Evolutionary conservation across 1,140 invertebrate species (phyloP), one percentile per base, ranked within the genome.

Genomic region (Drosophila chauvacae): DNA sequence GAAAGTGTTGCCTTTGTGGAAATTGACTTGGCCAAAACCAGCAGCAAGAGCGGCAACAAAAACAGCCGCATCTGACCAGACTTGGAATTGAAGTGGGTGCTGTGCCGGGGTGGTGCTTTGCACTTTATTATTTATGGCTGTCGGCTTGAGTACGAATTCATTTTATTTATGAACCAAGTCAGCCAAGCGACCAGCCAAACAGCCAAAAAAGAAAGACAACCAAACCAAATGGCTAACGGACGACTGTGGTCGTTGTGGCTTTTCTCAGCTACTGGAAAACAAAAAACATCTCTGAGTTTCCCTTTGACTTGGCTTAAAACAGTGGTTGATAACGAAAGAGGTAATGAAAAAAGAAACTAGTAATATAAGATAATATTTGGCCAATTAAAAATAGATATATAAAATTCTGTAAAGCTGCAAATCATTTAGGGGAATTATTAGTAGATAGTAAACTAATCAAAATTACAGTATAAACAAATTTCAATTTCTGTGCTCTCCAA

Each of bases 91-190:
- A 58, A 60, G 69, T 71, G 69, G 69, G 66, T 71, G 53, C 7
- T 45, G 28, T 20, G 13, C 30, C 20, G 62, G 41, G 65, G 50
- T 23, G 53, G 44, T 48, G 82, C 75, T 78, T 50, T 86, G 83
- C 84, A 83, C 80, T 87, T 87, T 87, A 87, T 87, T 87, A 87
- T 87, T 87, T 88, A 87, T 87, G 76, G 80, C 83, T 88, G 84
- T 83, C 84, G 83, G 76, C 50, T 73, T 80, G 83, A 88, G 80
- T 87, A 88, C 77, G 84, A 87, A 88, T 87, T 87, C 80, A 88
- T 87, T 86, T 86, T 87, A 86, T 86, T 86, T 86, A 86, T 87
- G 82, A 87, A 86, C 65, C 83, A 79, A 87, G 69, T 78, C 82
- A 87, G 82, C 82, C 81, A 84, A 84, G 81, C 81, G 74, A 66